phyloP scores from a whole-genome alignment of 1,140 invertebrate species.

The Yoshiicerus persimilis region DNA sequence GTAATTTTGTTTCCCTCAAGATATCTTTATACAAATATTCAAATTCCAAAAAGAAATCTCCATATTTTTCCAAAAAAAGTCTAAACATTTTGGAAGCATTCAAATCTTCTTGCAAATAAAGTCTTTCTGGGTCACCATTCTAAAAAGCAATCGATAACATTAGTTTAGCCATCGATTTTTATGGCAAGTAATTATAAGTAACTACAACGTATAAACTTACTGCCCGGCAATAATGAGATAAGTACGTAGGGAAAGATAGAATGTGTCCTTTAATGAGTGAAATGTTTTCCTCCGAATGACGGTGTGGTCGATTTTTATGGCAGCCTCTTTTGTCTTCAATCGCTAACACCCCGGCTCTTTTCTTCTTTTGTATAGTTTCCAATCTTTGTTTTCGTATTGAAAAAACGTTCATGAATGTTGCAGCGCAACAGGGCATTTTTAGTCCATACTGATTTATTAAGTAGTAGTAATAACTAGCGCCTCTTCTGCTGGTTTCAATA shows the following conservation, averaged over 20 bases:
- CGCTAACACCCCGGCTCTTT: neutral
- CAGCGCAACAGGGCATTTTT: neutral
- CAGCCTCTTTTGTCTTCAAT: neutral
- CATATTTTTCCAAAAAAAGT: neutral
- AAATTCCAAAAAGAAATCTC: neutral
- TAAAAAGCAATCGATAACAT: neutral
- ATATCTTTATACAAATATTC: neutral
- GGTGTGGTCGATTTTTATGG: no score
- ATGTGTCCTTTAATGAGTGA: neutral
- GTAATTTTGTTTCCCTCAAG: neutral
- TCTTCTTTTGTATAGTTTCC: neutral
- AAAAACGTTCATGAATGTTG: neutral
- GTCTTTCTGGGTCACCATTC: neutral
- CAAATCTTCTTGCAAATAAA: neutral
- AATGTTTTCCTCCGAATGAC: neutral
- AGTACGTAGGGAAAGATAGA: neutral
- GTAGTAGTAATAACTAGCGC: neutral
- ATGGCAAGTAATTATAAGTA: neutral
- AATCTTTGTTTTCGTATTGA: neutral
- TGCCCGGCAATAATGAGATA: no score
- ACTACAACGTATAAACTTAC: no score
- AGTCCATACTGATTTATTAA: neutral
- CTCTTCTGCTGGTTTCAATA: neutral
- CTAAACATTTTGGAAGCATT: neutral
- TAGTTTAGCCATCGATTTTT: neutral